phyloP scores from a whole-genome alignment of 2,113 vertebrate genomes.

The Ibidorhyncha struthersii region DNA sequence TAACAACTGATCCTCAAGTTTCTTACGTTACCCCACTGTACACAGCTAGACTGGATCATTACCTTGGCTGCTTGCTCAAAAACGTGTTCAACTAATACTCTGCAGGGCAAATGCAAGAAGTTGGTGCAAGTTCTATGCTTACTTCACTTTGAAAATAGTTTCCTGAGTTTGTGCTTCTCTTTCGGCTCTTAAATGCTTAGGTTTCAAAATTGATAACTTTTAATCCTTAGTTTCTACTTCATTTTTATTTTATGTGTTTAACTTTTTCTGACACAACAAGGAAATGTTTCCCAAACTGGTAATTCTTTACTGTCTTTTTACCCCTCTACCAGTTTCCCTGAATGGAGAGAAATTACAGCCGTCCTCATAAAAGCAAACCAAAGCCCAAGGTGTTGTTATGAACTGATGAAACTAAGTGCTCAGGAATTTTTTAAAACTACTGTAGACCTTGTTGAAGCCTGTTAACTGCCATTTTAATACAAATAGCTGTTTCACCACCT shows the following conservation, averaged over 20 bases:
- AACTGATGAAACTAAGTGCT: conserved; percentile 11
- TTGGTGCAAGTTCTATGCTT: background rate
- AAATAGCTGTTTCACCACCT: background rate
- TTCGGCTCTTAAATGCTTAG: background rate
- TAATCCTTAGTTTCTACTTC: background rate
- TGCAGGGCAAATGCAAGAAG: background rate
- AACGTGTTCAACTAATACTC: background rate
- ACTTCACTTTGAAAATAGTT: background rate
- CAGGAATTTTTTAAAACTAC: conserved; percentile 11
- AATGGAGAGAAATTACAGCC: conserved; percentile 16
- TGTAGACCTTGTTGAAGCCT: background rate
- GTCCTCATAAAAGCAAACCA: conserved; percentile 8
- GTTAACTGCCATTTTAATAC: background rate
- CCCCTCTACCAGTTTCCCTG: background rate
- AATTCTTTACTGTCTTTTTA: background rate
- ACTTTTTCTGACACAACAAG: background rate
- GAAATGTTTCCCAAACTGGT: background rate
- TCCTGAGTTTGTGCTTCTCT: background rate
- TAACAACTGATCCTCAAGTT: background rate
- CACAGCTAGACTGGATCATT: background rate
- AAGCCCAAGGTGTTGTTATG: background rate
- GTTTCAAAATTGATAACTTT: background rate
- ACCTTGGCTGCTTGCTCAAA: background rate
- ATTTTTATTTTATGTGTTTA: background rate
- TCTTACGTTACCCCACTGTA: background rate